Evolutionary conservation across 2,113 vertebrate species (phyloP).

Genomic region (Marmota flaviventris): DNA sequence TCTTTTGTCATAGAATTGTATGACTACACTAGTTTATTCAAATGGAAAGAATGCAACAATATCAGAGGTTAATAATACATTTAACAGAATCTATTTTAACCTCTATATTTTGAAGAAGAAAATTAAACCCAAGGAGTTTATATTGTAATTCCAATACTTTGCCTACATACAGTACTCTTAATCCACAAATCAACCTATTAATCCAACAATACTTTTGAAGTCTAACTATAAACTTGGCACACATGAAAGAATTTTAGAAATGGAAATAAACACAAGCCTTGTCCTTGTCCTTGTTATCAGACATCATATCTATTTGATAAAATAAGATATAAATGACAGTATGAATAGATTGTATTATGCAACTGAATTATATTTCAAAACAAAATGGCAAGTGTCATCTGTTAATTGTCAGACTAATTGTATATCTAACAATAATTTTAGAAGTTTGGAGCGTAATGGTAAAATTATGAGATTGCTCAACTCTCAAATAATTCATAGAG

Average conservation of each 20-base stretch:
- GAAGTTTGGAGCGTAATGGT: background rate
- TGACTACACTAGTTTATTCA: background rate
- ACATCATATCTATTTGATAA: background rate
- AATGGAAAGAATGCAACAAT: background rate
- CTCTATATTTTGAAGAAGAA: background rate
- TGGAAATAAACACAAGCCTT: background rate
- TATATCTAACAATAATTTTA: background rate
- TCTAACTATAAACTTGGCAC: background rate
- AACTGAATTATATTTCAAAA: background rate
- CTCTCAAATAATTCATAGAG: background rate
- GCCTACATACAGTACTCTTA: background rate
- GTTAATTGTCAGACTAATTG: background rate
- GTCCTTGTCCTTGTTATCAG: background rate
- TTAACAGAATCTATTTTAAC: background rate
- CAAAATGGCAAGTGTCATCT: background rate
- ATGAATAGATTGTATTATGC: background rate
- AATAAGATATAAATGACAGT: background rate
- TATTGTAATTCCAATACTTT: background rate
- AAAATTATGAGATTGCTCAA: background rate
- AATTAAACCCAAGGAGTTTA: background rate
- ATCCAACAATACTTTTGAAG: background rate
- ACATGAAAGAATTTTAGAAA: background rate
- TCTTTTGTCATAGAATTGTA: background rate
- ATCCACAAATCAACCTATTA: background rate
- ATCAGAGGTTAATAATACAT: background rate